Conservation (phyloP, 2,888 invertebrate genomes). For the Xestobium rufovillosum region DNA sequence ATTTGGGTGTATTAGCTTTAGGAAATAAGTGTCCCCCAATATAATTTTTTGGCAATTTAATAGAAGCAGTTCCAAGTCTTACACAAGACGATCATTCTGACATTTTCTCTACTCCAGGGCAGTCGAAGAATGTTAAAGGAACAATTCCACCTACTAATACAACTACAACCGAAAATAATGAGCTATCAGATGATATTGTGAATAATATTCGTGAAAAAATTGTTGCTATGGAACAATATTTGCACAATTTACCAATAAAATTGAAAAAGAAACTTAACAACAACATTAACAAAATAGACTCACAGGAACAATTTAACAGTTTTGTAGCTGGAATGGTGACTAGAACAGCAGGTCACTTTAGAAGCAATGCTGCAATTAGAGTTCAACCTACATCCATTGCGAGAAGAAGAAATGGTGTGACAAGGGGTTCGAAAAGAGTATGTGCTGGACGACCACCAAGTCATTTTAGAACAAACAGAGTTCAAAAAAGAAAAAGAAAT, state of each 20-base stretch:
- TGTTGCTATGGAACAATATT: conserved; percentile 1
- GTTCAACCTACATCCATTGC: neutral
- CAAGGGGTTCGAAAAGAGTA: conserved; percentile 1
- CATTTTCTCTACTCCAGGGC: neutral
- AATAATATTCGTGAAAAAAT: neutral
- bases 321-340: conserved; percentile 2
- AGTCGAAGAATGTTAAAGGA: neutral
- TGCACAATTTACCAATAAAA: conserved; percentile 1
- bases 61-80: neutral
- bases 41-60: too few relatives aligned
- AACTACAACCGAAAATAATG: neutral
- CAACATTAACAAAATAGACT: neutral
- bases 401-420: neutral
- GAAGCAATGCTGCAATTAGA: neutral
- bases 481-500: conserved; percentile 1
- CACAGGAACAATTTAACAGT: conserved; percentile 1
- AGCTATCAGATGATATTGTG: neutral
- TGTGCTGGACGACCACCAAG: neutral
- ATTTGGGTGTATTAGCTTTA: too few relatives aligned
- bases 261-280: conserved; percentile 1
- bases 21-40: too few relatives aligned
- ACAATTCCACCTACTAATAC: neutral
- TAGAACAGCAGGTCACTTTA: neutral
- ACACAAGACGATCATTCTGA: neutral
- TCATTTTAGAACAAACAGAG: too few relatives aligned